These are phyloP conservation scores for Spizaetus ornatus DNA, from an alignment of 2,113 vertebrate genomes.

Conservation along the genomic window DNA sequence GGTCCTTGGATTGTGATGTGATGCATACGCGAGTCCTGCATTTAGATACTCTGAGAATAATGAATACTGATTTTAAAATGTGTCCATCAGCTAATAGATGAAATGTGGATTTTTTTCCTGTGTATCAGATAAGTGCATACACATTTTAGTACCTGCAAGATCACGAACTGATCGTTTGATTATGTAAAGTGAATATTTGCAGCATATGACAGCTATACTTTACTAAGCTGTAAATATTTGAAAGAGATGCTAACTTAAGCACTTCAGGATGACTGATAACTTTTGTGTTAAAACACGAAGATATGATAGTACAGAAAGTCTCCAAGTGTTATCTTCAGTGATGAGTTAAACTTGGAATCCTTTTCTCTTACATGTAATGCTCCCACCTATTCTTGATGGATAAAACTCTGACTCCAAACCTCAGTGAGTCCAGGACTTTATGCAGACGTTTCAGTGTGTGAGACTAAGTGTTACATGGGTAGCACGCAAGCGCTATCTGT, in stretches of 20 bases:
- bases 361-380: background rate
- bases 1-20: background rate
- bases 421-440: background rate
- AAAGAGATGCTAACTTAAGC: background rate
- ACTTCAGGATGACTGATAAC: background rate
- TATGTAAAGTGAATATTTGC: background rate
- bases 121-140: background rate
- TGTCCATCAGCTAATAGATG: background rate
- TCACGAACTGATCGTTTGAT: background rate
- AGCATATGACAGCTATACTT: background rate
- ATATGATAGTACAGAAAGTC: background rate
- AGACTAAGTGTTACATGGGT: background rate
- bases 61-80: background rate
- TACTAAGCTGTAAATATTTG: background rate
- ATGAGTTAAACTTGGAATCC: background rate
- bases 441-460: background rate
- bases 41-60: background rate
- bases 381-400: background rate
- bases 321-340: background rate
- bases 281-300: background rate
- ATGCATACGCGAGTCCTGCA: rapidly evolving
- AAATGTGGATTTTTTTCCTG: background rate
- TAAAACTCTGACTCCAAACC: background rate
- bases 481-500: background rate
- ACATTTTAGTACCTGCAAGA: background rate